phyloP scores from a whole-genome alignment of 2,797 vertebrate genomes.

The Gambelia wislizenii region DNA sequence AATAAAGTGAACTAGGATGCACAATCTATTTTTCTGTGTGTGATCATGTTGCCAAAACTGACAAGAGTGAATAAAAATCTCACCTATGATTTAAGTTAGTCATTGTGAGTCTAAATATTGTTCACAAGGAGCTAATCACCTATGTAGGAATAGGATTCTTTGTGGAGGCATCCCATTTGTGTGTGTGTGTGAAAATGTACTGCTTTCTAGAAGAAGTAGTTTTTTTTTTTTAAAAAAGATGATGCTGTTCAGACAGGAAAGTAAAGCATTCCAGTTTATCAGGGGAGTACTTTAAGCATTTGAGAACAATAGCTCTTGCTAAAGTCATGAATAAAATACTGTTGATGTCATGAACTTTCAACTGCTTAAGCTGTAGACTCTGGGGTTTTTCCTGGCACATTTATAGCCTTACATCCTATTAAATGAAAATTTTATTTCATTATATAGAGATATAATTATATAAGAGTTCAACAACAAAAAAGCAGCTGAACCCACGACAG shows the following conservation, averaged over 20 bases:
- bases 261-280: slow-evolving; percentile 15
- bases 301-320: background rate
- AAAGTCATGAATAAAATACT: slow-evolving; percentile 22
- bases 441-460: background rate
- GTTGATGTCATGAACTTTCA: slow-evolving; percentile 6
- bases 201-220: slow-evolving; percentile 23
- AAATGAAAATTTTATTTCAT: background rate
- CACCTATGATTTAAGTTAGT: background rate
- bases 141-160: slow-evolving; percentile 7
- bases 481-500: background rate
- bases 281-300: slow-evolving; percentile 28
- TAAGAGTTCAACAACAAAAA: background rate
- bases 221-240: slow-evolving; percentile 49
- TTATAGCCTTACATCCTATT: background rate
- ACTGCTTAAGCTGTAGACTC: slow-evolving; percentile 31
- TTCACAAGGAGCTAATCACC: slow-evolving; percentile 1
- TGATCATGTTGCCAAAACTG: background rate
- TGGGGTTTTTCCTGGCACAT: background rate
- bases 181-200: background rate
- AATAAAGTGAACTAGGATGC: background rate
- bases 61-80: background rate
- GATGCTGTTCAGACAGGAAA: slow-evolving; percentile 52
- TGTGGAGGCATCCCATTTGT: slow-evolving; percentile 27
- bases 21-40: background rate
- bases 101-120: background rate